Base-by-base conservation (phyloP, 1,140 invertebrate species). In the Drosophila pallidifrons region DNA sequence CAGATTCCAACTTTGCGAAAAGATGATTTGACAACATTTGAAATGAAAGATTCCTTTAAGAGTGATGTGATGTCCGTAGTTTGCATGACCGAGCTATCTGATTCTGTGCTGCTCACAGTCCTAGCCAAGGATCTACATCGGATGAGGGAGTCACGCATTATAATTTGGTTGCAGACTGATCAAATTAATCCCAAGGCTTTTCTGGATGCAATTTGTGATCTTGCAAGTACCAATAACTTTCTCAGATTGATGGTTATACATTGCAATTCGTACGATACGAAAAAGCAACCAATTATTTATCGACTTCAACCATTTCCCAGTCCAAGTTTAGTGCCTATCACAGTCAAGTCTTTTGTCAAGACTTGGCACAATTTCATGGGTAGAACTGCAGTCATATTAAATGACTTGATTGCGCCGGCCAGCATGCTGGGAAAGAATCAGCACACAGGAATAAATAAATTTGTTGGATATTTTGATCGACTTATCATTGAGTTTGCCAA, bases 221-320 rank as follows among this genome's bases (percentile, higher is more conserved):
- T 45, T 3, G 15, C 70, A 5, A 8, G 15, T 8, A 2, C 3
- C 0, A 3, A 52, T 1, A 52, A 35, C 11, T 66, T 59, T 25
- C 8, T 52, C 5, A 67, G 51, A n/a, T 8, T 73, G 35, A 30
- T 73, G 2, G 47, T 73, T 1, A 5, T 72, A 1, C 35, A 72
- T 15, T 58, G n/a, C 6, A 38, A 5, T 8, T 13, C 20, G 0
- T 2, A 6, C 5, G 10, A 59, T 52, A 15, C 0, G 3, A 13
- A 30, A 11, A 35, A 1, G 0, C 1, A 28, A 15, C 8, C 16
- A 1, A 16, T 32, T 8, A 5, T 16, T 8, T 45, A 67, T 60
- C 47, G 70, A 6, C 20, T 73, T 13, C 30, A 55, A 11, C 64
- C 64, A 8, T 73, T 73, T 67, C 64, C 70, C 8, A 45, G 3